Base-by-base conservation (phyloP, 2,888 invertebrate species). In the Agonopterix subpropinquella region DNA sequence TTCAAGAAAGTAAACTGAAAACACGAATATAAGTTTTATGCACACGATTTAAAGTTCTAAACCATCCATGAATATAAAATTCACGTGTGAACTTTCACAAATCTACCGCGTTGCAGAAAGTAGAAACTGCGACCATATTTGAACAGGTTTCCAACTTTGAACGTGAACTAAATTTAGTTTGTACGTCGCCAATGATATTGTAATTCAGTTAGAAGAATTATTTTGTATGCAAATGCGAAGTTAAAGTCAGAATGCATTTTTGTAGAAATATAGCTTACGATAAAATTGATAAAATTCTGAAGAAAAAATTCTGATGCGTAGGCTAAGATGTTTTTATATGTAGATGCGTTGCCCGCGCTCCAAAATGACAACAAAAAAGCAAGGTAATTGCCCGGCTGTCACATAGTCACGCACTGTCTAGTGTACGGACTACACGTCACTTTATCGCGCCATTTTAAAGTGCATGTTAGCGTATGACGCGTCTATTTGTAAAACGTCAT, bases 121-220 rank as follows among this genome's bases (percentile, higher is more conserved):
- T 45, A 41, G 45, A 47, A 45, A 44, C 43, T 51, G 15, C 10
- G 13, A 44, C 10, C 43, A 42, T 52, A 39, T 49, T 49, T 47
- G 47, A 49, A 47, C 41, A 47, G 48, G 42, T 49, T 49, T 45
- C 48, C 11, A 18, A 44, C 35, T 28, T 11, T 11, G 43, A 11
- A 5, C 28, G 28, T 28, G 36, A 47, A 47, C 49, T 49, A 49
- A 52, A 52, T 49, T 52, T 52, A 47, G 47, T 45, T 45, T 15
- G 18, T 42, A 41, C 37, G 36, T 18, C 41, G 11, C 44, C 47
- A 44, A 47, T 47, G 44, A 51, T 45, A 47, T 41, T 47, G 43
- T 45, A 45, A 45, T 42, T 4, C 11, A 44, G 18, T 47, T 47
- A 18, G 11, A 47, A 42, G 36, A 47, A 37, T 37, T 39, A 11